phyloP scores from a whole-genome alignment of 2,797 vertebrate genomes.

The Sebastes kiyomatsui region DNA sequence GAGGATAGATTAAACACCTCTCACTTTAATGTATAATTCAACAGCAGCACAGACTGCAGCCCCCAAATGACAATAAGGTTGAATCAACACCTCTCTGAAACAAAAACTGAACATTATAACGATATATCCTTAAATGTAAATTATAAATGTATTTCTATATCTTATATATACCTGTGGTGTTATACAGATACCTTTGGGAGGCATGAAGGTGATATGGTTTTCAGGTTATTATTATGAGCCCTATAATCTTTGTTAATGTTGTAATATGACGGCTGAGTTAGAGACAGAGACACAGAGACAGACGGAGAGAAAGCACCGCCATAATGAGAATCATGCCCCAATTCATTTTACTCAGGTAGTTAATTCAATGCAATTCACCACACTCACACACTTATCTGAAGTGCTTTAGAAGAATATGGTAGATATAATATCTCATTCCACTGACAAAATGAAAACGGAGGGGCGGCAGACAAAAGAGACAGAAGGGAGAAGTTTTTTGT shows the following conservation, averaged over 20 bases:
- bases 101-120: no score
- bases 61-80: no score
- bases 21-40: no score
- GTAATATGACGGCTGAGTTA: conserved; percentile 1
- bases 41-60: no score
- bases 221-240: background rate
- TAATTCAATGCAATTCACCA: conserved; percentile 65
- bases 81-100: no score
- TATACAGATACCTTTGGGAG: background rate
- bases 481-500: background rate
- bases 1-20: no score
- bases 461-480: conserved; percentile 18
- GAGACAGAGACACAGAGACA: background rate
- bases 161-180: background rate
- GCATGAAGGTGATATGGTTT: background rate
- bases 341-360: conserved; percentile 65
- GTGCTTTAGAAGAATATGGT: conserved; percentile 37
- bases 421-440: conserved; percentile 57
- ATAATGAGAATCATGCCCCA: conserved; percentile 48
- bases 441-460: conserved; percentile 42
- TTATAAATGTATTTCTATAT: background rate
- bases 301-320: background rate
- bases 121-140: background rate
- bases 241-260: conserved; percentile 42
- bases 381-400: conserved; percentile 58